Percentiles rank a stretch among this genome's conserved stretches.
Evolutionary conservation across 2,797 vertebrate species (phyloP).

Genomic region (Arrhamphus sclerolepis): DNA sequence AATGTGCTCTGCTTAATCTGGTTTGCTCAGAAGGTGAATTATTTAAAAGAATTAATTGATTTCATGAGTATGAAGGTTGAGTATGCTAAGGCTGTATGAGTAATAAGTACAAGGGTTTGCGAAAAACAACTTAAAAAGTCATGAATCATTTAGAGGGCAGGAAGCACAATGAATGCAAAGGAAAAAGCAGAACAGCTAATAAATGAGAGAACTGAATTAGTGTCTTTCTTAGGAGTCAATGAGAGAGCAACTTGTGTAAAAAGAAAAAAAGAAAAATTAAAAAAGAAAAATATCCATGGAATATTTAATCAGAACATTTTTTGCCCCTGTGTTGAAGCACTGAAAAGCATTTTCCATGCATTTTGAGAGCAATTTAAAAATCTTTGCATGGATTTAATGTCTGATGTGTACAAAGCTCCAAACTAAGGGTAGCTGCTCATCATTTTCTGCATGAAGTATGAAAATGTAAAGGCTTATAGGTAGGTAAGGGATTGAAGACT

Average conservation of each 20-base stretch:
- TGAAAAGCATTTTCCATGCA: constrained; percentile 18
- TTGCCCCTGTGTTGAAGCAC: constrained; percentile 32
- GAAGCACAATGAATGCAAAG: constrained; percentile 72
- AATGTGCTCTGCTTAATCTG: constrained; percentile 79
- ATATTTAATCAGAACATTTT: constrained; percentile 61
- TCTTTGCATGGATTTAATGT: constrained; percentile 37
- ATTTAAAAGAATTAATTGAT: constrained; percentile 88
- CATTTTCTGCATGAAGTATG: constrained; percentile 14
- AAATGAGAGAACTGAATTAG: constrained; percentile 74
- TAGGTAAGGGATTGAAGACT: too few species aligned
- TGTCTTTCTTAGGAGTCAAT: constrained; percentile 67
- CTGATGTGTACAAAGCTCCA: constrained; percentile 9
- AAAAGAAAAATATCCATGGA: constrained; percentile 52
- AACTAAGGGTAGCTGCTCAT: constrained; percentile 17
- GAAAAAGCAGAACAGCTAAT: constrained; percentile 73
- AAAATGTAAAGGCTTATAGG: constrained; percentile 27
- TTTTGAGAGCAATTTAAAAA: constrained; percentile 4
- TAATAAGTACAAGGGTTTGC: constrained; percentile 81
- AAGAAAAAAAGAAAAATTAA: too few species aligned
- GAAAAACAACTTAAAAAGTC: constrained; percentile 84
- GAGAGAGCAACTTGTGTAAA: constrained; percentile 63
- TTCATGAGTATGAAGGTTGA: constrained; percentile 83
- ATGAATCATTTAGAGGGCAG: constrained; percentile 85
- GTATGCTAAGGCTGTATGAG: constrained; percentile 79
- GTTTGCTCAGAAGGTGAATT: constrained; percentile 83